Evolutionary conservation across 2,113 vertebrate species (phyloP), one percentile per base, ranked within the genome.

Genomic region (Hippocampus abdominalis): DNA sequence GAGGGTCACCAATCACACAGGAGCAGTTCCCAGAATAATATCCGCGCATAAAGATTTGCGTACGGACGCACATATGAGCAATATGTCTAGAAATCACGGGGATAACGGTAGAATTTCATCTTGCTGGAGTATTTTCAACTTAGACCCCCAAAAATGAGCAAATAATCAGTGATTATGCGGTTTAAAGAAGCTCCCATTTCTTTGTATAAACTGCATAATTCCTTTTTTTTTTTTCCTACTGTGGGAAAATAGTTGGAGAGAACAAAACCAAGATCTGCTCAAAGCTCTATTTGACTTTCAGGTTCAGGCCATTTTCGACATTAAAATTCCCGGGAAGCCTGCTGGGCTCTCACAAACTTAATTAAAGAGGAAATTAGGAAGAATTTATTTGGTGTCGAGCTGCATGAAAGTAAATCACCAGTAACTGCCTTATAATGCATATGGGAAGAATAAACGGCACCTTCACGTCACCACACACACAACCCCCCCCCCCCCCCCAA

Each of bases 301-400:
- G 27, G 56, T 59, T 59, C 27, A 59, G 56, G 56, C 56, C 13
- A 59, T 59, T 59, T 59, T 59, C 32, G 56, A 59, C 56, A 59
- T 59, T 59, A 2, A 25, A 56, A 56, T 16, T 16, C 27, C 29
- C 27, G 56, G 25, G 56, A 59, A 13, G 25, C 56, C 25, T 59
- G 27, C 13, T 15, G 56, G 56, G 12, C 51, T 54, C 21, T 54
- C 11, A 8, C 27, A 8, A 59, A 59, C 25, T 16, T 23, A 29
- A 27, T 59, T 59, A 59, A 27, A 29, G 25, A 12, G 4, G 54
- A 15, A 3, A 25, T 57, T 27, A 12, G 23, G 25, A 57, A 29
- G 25, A 15, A 59, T 59, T 59, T 16, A 59, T 59, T 59, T 59
- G 15, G 23, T 59, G 56, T 29, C 56, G 8, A 12, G 23, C 25